These are phyloP conservation scores for Menura novaehollandiae DNA, from an alignment of 2,113 vertebrate genomes.

Conservation along the genomic window DNA sequence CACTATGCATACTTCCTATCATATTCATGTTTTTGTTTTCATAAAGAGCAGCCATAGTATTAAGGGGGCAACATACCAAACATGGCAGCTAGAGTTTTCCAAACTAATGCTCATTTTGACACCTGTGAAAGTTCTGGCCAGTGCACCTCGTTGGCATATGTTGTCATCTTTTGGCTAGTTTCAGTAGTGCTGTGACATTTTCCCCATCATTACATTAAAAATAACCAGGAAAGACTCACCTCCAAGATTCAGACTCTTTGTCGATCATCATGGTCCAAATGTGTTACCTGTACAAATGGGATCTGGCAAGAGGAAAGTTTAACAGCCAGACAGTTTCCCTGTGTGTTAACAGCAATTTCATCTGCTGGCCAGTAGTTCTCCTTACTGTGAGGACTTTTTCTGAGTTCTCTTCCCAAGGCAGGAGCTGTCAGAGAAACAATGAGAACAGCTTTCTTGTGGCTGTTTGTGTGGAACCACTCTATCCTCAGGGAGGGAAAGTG, in stretches of 20 bases:
- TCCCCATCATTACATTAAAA: neutral
- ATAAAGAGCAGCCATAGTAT: neutral
- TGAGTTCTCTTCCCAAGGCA: conserved; percentile 34
- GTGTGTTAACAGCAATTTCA: neutral
- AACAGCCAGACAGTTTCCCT: neutral
- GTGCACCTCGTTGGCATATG: neutral
- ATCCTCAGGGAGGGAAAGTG: neutral
- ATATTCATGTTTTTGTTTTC: neutral
- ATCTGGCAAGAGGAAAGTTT: neutral
- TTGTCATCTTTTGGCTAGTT: neutral
- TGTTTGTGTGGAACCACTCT: conserved; percentile 27
- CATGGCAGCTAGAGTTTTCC: neutral
- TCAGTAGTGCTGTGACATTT: neutral
- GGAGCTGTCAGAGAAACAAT: conserved; percentile 38
- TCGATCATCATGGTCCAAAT: neutral
- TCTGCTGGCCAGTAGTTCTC: neutral
- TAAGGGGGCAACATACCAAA: neutral
- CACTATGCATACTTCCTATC: neutral
- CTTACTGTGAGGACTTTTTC: neutral
- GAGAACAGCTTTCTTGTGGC: conserved; percentile 52
- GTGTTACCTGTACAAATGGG: neutral
- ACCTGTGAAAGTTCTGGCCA: neutral
- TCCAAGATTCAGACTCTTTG: neutral
- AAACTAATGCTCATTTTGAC: neutral
- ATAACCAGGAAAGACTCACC: neutral